Conservation (phyloP, 53 echinoderm and acorn worm species). For the Stichopus horrens region DNA sequence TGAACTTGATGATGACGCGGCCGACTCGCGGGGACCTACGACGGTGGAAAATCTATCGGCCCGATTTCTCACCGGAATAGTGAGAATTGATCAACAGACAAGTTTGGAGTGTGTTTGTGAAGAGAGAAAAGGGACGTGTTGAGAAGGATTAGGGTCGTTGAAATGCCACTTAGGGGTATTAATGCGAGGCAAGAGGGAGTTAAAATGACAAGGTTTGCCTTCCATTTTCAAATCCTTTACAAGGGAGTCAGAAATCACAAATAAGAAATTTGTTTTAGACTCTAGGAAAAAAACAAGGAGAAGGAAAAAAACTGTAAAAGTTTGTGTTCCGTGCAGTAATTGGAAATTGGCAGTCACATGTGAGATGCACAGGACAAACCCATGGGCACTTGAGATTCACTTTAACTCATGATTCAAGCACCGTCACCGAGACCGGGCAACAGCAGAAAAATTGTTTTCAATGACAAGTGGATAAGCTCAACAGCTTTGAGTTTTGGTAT, state of each 20-base stretch:
- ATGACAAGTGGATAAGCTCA: slow-evolving; percentile 33
- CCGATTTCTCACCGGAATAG: slow-evolving; percentile 48
- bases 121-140: slow-evolving; percentile 47
- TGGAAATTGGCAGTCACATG: slow-evolving; percentile 49
- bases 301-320: slow-evolving; percentile 11
- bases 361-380: slow-evolving; percentile 29
- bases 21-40: slow-evolving; percentile 35
- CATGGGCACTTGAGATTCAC: slow-evolving; percentile 34
- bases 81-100: slow-evolving; percentile 46
- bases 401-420: slow-evolving; percentile 5
- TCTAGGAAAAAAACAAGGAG: background rate
- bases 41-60: slow-evolving; percentile 47
- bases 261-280: slow-evolving; percentile 43
- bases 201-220: slow-evolving; percentile 42
- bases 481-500: slow-evolving; percentile 22
- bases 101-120: slow-evolving; percentile 30
- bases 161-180: slow-evolving; percentile 54
- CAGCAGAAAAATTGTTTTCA: slow-evolving; percentile 31
- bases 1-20: slow-evolving; percentile 47
- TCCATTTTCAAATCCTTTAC: slow-evolving; percentile 42
- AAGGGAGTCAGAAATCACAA: slow-evolving; percentile 48
- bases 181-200: slow-evolving; percentile 45
- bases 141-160: slow-evolving; percentile 54
- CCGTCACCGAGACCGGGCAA: slow-evolving; percentile 4
- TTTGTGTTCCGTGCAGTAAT: slow-evolving; percentile 19